phyloP scores from a whole-genome alignment of 2,113 vertebrate species.

The Oophaga pumilio region DNA sequence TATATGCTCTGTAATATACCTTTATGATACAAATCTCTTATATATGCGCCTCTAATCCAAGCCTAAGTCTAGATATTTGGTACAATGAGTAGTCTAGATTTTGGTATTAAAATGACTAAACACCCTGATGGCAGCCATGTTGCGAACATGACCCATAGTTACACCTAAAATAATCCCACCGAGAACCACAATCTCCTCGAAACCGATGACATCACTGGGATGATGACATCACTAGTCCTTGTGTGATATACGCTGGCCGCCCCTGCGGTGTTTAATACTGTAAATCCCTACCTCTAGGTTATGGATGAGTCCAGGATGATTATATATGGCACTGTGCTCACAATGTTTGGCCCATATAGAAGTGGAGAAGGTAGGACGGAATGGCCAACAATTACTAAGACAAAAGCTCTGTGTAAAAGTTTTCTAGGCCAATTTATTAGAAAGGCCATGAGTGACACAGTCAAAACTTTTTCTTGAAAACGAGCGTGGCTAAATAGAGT shows the following conservation, averaged over 20 bases:
- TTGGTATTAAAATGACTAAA: not conserved
- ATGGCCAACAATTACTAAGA: too few relatives aligned
- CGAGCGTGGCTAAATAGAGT: too few relatives aligned
- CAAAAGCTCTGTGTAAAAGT: too few relatives aligned
- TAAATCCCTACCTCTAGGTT: too few relatives aligned
- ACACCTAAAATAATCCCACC: not conserved
- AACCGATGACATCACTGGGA: not conserved
- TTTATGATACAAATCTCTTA: not conserved
- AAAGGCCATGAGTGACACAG: too few relatives aligned
- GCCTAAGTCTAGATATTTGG: slow-evolving; percentile 11
- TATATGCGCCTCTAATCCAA: not conserved
- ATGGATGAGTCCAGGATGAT: too few relatives aligned
- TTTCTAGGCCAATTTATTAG: too few relatives aligned
- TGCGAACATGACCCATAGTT: not conserved
- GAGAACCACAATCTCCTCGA: not conserved
- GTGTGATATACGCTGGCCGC: too few relatives aligned
- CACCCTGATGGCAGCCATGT: not conserved
- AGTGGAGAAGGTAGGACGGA: not conserved
- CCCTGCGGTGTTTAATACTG: too few relatives aligned
- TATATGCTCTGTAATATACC: not conserved
- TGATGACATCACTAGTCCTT: too few relatives aligned
- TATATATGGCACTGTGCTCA: not conserved
- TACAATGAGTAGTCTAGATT: not conserved
- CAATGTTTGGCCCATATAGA: not conserved
- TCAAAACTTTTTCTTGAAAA: too few relatives aligned